Conservation (phyloP, 2,888 invertebrate species). For the Apodemia mormo region DNA sequence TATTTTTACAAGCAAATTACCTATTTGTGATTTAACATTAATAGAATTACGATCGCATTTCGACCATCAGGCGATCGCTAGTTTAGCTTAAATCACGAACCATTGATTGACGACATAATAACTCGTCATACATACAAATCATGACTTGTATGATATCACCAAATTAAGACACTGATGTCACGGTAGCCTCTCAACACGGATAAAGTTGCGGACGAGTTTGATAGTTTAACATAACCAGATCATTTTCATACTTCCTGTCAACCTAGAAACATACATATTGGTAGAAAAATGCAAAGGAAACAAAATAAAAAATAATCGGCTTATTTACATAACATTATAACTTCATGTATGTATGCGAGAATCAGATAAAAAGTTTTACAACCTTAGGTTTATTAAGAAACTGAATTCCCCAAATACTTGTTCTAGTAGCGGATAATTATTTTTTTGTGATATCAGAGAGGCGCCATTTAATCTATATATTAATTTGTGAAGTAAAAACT, state of each 20-base stretch:
- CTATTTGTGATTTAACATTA: no score
- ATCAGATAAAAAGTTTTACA: neutral
- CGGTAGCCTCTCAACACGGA: neutral
- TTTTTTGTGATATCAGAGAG: no score
- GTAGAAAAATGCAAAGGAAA: neutral
- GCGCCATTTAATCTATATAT: no score
- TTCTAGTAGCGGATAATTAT: neutral
- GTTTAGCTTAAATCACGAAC: neutral
- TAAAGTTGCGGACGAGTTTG: neutral
- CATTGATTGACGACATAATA: neutral
- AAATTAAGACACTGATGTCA: neutral
- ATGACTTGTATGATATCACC: neutral
- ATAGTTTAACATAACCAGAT: neutral
- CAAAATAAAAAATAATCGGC: neutral
- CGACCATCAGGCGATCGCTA: neutral
- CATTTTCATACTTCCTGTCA: neutral
- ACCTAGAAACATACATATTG: neutral
- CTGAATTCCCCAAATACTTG: neutral
- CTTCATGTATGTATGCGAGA: neutral
- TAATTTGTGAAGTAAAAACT: no score
- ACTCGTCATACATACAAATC: neutral
- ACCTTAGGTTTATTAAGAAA: neutral
- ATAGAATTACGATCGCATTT: no score
- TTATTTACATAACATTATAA: slow-evolving; percentile 8
- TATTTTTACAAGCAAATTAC: no score